Base-by-base conservation (phyloP, 2,888 invertebrate genomes). In the Mimumesa dahlbomi region DNA sequence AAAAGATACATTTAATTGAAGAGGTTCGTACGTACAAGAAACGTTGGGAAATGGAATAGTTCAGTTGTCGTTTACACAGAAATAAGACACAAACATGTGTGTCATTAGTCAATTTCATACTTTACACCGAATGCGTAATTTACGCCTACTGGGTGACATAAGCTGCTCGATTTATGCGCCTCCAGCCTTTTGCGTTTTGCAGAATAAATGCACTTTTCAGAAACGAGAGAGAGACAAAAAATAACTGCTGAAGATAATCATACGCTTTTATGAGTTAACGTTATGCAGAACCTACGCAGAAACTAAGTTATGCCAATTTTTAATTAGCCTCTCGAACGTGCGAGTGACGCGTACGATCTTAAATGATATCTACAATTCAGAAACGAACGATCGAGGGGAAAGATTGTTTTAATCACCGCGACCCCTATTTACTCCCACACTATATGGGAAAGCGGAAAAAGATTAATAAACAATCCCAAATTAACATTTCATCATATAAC, bases 111-210 rank as follows among this genome's bases (percentile, higher is more conserved):
- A 70, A 61, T 54, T 38, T 53, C 36, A 31, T 52, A 53, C n/a
- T n/a, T n/a, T n/a, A n/a, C n/a, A n/a, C n/a, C n/a, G n/a, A 48
- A 64, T 53, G 46, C 59, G 57, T 65, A 76, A 67, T 57, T 29
- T 29, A 52, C 73, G 70, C 73, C 76, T 53, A 76, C 76, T 19
- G 56, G 19, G 40, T 61, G 73, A 73, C 62, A 62, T 53, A 61
- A 57, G 46, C 40, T 42, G 34, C 18, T 34, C 53, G 29, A 29
- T 73, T 54, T 53, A 48, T 48, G 48, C 25, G 43, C 40, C 45
- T 38, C 16, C 31, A 21, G 52, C 52, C 40, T 59, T 40, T n/a
- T 40, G 7, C 16, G 11, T 40, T 16, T 16, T 4, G 18, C 40
- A 9, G 40, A 16, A 40, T 16, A 40, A 40, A 16, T 40, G 2